phyloP scores from a whole-genome alignment of 2,113 vertebrate species.

The Sinocyclocheilus grahami region DNA sequence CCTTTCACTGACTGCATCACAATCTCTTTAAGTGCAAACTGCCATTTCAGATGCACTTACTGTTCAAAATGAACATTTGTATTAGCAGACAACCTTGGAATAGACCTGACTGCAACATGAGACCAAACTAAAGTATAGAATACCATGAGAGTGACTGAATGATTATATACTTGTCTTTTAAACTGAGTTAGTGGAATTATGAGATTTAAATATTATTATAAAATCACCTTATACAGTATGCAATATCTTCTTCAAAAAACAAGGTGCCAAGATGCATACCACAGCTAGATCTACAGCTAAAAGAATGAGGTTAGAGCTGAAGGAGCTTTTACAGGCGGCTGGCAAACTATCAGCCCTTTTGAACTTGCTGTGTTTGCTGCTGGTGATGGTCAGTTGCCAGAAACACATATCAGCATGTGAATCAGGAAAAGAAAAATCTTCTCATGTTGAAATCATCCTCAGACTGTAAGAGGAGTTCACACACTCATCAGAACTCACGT shows the following conservation, averaged over 20 bases:
- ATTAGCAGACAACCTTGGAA: background rate
- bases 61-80: background rate
- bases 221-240: background rate
- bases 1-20: background rate
- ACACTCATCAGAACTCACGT: background rate
- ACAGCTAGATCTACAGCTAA: conserved; percentile 18
- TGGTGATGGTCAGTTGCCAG: conserved; percentile 11
- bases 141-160: background rate
- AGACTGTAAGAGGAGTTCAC: background rate
- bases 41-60: background rate
- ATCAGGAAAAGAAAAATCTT: conserved; percentile 8
- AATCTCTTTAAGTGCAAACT: background rate
- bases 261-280: background rate
- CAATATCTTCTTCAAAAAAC: background rate
- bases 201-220: background rate
- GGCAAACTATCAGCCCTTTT: conserved; percentile 8
- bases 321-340: background rate
- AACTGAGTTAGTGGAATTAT: background rate
- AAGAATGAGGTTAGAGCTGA: background rate
- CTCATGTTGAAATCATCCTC: conserved; percentile 19
- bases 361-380: conserved; percentile 9
- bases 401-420: conserved; percentile 14
- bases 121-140: background rate
- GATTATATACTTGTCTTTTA: background rate
- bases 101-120: background rate